Conservation (phyloP, 2,113 vertebrate genomes). For the Baryphthengus martii region DNA sequence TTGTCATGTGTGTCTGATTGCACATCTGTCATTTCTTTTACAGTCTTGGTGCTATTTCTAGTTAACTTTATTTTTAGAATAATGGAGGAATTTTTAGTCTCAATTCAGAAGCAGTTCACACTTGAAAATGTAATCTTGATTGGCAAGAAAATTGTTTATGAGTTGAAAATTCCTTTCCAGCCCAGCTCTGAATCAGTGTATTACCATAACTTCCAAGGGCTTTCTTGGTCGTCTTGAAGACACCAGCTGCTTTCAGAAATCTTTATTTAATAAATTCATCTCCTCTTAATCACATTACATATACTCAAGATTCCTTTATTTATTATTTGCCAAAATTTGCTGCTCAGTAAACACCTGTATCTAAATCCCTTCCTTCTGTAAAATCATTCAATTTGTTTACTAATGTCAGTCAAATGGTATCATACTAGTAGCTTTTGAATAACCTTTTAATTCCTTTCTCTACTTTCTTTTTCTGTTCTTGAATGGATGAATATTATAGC, state of each 20-base stretch:
- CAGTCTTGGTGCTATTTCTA: constrained; percentile 18
- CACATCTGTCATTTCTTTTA: constrained; percentile 30
- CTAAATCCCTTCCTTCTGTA: background rate
- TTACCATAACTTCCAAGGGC: background rate
- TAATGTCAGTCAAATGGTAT: background rate
- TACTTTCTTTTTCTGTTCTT: background rate
- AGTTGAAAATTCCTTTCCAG: background rate
- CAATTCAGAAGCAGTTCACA: constrained; percentile 6
- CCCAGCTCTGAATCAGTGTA: background rate
- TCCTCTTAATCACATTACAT: background rate
- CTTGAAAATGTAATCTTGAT: constrained; percentile 23
- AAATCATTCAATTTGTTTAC: background rate
- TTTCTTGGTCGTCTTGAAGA: background rate
- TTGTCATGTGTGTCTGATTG: constrained; percentile 9
- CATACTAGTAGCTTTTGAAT: background rate
- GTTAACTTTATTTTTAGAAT: constrained; percentile 54
- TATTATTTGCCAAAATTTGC: background rate
- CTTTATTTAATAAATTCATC: background rate
- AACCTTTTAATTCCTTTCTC: background rate
- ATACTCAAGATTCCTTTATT: background rate
- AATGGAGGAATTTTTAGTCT: constrained; percentile 19
- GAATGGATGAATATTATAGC: background rate
- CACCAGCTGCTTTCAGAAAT: background rate
- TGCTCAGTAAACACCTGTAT: background rate
- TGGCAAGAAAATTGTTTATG: background rate